A percentile compares a stretch with the other conserved stretches of the same genome.
Evolutionary conservation across 2,888 invertebrate genomes (phyloP).

Genomic region (Linnaemya vulpina): DNA sequence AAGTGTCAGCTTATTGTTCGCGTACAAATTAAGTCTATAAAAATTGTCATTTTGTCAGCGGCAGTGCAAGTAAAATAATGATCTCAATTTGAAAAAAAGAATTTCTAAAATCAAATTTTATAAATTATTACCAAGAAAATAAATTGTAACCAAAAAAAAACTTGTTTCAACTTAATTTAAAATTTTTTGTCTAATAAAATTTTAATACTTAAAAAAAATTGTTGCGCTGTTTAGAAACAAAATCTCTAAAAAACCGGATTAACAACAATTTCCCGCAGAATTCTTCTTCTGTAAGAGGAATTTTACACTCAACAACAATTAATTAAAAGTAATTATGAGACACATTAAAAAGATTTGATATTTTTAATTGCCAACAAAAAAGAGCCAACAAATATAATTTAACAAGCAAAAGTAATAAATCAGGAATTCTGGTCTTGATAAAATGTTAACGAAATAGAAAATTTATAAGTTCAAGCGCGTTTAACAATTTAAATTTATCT

Average conservation of each 20-base stretch:
- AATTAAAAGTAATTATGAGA: slow-evolving; percentile 58
- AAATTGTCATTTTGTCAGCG: neutral
- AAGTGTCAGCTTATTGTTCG: slow-evolving; percentile 18
- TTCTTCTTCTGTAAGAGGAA: slow-evolving; percentile 18
- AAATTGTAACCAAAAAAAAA: slow-evolving; percentile 16
- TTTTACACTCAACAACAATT: slow-evolving; percentile 18
- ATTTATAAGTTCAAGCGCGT: neutral
- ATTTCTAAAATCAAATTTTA: slow-evolving; percentile 18
- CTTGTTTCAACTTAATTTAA: slow-evolving; percentile 23
- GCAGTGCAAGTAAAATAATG: slow-evolving; percentile 5
- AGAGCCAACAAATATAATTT: slow-evolving; percentile 32
- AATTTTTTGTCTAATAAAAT: slow-evolving; percentile 31
- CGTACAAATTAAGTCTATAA: slow-evolving; percentile 2
- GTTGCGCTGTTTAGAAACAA: slow-evolving; percentile 6
- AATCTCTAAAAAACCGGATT: slow-evolving; percentile 62
- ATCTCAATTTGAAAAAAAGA: slow-evolving; percentile 23
- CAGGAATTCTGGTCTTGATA: neutral
- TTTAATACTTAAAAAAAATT: slow-evolving; percentile 8
- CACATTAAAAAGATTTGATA: slow-evolving; percentile 18
- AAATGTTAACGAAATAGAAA: slow-evolving; percentile 31
- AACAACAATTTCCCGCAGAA: slow-evolving; percentile 60
- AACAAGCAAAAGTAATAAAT: slow-evolving; percentile 12
- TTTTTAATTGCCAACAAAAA: slow-evolving; percentile 22
- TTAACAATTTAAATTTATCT: neutral
- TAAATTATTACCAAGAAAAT: slow-evolving; percentile 7